Conservation (phyloP, 2,797 vertebrate genomes). For the Paratrypauchen microcephalus region DNA sequence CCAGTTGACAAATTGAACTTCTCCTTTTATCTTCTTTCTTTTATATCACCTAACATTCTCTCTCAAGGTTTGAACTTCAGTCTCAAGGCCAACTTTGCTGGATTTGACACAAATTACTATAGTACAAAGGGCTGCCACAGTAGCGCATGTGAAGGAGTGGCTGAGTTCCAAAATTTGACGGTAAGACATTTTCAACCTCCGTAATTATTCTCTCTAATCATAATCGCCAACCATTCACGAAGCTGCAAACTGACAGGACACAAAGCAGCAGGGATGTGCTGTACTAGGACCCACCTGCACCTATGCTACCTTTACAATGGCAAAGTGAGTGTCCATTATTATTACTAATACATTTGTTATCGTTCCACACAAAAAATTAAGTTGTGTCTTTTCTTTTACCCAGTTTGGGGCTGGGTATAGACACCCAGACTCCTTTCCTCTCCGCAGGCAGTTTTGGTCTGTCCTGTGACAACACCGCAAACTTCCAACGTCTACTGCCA, state of each 20-base stretch:
- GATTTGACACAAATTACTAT: conserved; percentile 74
- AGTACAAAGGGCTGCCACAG: conserved; percentile 79
- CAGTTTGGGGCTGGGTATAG: conserved; percentile 76
- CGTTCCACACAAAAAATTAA: not conserved
- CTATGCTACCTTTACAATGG: conserved; percentile 83
- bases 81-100: conserved; percentile 72
- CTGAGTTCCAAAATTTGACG: conserved; percentile 76
- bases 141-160: conserved; percentile 86
- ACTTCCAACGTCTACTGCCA: conserved; percentile 86
- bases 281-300: conserved; percentile 90
- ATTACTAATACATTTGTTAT: not conserved
- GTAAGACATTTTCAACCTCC: conserved; percentile 69
- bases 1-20: too few relatives aligned
- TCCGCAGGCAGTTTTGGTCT: conserved; percentile 91
- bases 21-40: too few relatives aligned
- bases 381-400: conserved; percentile 1
- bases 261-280: conserved; percentile 76
- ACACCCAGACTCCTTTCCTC: conserved; percentile 82
- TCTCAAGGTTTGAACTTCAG: conserved; percentile 68
- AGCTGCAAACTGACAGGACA: conserved; percentile 40
- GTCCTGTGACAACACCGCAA: conserved; percentile 85
- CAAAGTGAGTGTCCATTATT: conserved; percentile 82
- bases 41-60: not conserved
- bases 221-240: not conserved
- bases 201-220: too few relatives aligned